phyloP scores from a whole-genome alignment of 2,113 vertebrate genomes.

The Sorex araneus region DNA sequence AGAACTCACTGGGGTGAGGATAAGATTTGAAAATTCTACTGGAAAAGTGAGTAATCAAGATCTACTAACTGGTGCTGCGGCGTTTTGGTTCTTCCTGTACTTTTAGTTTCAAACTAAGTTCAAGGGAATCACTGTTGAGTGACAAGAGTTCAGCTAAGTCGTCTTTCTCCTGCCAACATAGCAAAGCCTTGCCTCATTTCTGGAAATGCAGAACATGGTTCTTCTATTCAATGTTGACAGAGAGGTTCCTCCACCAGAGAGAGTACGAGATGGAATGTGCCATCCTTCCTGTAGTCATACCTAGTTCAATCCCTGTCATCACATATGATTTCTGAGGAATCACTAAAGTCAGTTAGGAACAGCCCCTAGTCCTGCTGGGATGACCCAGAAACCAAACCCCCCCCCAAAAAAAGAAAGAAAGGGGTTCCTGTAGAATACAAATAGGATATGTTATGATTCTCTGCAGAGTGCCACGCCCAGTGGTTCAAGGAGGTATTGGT shows the following conservation, averaged over 20 bases:
- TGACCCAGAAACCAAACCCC: too few relatives aligned
- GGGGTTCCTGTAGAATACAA: not conserved
- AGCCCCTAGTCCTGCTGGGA: too few relatives aligned
- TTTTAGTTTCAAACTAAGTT: constrained; percentile 43
- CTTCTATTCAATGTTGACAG: not conserved
- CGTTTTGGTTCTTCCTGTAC: constrained; percentile 31
- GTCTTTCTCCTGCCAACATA: not conserved
- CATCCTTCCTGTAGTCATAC: too few relatives aligned
- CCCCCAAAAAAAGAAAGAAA: too few relatives aligned
- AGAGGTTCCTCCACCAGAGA: too few relatives aligned
- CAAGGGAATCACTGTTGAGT: constrained; percentile 19
- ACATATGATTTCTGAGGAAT: too few relatives aligned
- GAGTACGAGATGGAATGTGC: too few relatives aligned
- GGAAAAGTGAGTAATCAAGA: constrained; percentile 15
- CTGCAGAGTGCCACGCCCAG: too few relatives aligned
- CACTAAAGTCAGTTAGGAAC: too few relatives aligned
- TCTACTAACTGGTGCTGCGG: not conserved
- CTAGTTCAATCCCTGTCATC: too few relatives aligned
- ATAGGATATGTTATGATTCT: too few relatives aligned
- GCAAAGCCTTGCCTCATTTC: not conserved
- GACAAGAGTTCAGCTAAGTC: not conserved
- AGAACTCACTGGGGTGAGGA: not conserved
- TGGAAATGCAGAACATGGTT: constrained; percentile 16
- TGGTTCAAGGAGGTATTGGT: too few relatives aligned
- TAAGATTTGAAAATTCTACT: constrained; percentile 35